Base-by-base conservation (phyloP, 2,113 vertebrate species). In the Pseudolaguvia tuberculata region DNA sequence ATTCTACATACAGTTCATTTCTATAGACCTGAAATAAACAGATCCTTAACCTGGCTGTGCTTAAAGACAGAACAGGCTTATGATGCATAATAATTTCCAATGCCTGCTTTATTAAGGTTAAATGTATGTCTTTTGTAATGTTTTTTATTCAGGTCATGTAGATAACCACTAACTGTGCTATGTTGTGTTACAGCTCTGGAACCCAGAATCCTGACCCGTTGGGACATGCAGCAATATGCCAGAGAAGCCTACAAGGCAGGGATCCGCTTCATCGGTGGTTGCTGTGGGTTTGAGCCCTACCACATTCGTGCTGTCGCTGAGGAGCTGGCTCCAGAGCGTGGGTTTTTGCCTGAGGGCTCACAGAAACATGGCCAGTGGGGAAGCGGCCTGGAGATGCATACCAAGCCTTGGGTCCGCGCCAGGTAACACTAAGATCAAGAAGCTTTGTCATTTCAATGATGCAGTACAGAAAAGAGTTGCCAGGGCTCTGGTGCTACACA, bases 331-430 rank as follows among this genome's bases (percentile, higher is more conserved):
- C 75, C 89, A 0, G 94, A 98, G 85, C 91, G 92, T 75, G 94
- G 95, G 1, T 88, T 89, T 84, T 81, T 95, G 75, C 95, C 97
- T 0, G 79, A 84, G 14, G 97, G 90, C 35, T 98, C 94, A 0
- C 92, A 97, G 79, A 99, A 99, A 80, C 97, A 99, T 1, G 96
- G 95, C 52, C 85, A 23, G 83, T 98, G 96, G 97, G 96, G 94
- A 0, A 83, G 87, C 21, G 87, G 87, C 39, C 85, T 98, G 76
- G 88, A 91, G 77, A 96, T 98, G 96, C 96, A 99, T 84, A 99
- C 96, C 3, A 98, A 99, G 79, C 96, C 97, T 5, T 99, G 96
- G 96, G 90, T 98, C 81, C 88, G 97, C 89, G 96, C 96, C 48
- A 94, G 97, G 97, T 96, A 86, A 71, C 89, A 3, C 31, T 35